Conservation (phyloP, 2,797 vertebrate genomes). For the Rhodeus uyekii region DNA sequence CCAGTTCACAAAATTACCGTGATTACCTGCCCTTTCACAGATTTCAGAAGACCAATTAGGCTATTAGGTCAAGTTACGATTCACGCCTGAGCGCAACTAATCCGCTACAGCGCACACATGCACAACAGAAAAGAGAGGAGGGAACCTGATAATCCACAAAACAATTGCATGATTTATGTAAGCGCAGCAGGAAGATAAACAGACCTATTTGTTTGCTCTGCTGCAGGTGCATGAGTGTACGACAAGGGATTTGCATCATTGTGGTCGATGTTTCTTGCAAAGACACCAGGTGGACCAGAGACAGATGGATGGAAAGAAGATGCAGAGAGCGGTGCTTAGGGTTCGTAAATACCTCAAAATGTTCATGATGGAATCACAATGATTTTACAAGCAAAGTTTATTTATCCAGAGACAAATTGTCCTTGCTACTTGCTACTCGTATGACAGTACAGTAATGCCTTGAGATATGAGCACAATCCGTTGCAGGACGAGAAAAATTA, state of each 20-base stretch:
- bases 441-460: too few relatives aligned
- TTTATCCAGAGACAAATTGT: too few relatives aligned
- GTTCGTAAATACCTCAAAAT: conserved; percentile 20
- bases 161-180: conserved; percentile 29
- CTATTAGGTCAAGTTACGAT: conserved; percentile 52
- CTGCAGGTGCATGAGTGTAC: conserved; percentile 29
- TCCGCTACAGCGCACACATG: conserved; percentile 54
- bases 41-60: conserved; percentile 60
- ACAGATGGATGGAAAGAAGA: conserved; percentile 1
- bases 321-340: conserved; percentile 19
- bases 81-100: conserved; percentile 48
- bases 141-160: conserved; percentile 55
- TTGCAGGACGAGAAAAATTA: too few relatives aligned
- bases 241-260: conserved; percentile 56
- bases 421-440: too few relatives aligned
- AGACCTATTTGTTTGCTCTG: conserved; percentile 40
- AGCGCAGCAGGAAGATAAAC: conserved; percentile 22
- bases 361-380: not conserved
- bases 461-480: too few relatives aligned
- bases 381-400: too few relatives aligned
- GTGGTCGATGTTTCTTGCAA: conserved; percentile 28
- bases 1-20: conserved; percentile 55
- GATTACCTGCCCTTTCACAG: conserved; percentile 64
- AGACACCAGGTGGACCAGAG: conserved; percentile 48
- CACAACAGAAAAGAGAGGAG: conserved; percentile 54